Conservation (phyloP, 1,140 invertebrate genomes). For the Eupristina koningsbergeri region DNA sequence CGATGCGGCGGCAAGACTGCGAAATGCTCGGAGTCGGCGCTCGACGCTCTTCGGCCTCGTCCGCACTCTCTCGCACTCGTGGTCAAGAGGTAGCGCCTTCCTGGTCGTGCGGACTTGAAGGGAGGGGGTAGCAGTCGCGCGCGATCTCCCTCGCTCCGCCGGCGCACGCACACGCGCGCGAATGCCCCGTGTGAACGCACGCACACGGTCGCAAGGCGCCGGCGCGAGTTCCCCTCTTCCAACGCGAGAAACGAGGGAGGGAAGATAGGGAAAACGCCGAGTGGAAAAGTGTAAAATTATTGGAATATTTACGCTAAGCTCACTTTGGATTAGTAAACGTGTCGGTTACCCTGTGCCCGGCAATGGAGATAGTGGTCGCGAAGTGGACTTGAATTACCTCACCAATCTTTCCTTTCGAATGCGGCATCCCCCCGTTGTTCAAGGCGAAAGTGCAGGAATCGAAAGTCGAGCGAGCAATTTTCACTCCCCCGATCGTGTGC, state of each 20-base stretch:
- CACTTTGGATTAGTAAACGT: background rate
- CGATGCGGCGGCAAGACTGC: background rate
- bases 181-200: background rate
- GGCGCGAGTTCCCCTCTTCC: background rate
- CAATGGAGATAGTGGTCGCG: too few species aligned
- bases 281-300: constrained; percentile 16
- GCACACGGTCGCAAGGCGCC: background rate
- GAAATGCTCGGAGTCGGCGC: background rate
- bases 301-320: background rate
- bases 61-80: background rate
- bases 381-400: too few species aligned
- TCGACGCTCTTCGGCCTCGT: background rate
- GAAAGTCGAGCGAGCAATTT: too few species aligned
- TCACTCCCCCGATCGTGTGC: too few species aligned
- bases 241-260: background rate
- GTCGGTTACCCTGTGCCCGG: background rate
- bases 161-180: background rate
- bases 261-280: background rate
- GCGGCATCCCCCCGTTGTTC: too few species aligned
- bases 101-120: too few species aligned
- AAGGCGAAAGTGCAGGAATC: too few species aligned
- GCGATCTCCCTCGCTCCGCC: background rate
- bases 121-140: background rate
- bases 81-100: background rate
- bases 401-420: too few species aligned